These are phyloP conservation scores for Drosophila conformis DNA, from an alignment of 2,888 invertebrate genomes.

Conservation along the genomic window DNA sequence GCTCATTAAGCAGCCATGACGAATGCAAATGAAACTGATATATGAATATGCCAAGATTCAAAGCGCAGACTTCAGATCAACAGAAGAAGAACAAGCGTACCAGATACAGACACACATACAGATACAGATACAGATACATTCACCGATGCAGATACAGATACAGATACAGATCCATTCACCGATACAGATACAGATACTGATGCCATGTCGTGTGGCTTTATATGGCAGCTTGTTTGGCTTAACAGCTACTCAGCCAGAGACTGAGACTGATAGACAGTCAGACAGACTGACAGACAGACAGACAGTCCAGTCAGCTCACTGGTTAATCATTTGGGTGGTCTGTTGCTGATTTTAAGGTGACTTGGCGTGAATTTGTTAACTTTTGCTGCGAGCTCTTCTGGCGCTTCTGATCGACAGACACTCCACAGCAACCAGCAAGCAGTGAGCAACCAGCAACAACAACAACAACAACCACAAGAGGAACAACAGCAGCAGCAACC, in stretches of 20 bases:
- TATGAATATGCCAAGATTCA: slow-evolving; percentile 58
- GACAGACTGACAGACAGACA: background rate
- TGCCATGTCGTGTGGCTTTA: slow-evolving; percentile 61
- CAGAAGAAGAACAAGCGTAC: slow-evolving; percentile 5
- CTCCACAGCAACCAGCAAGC: slow-evolving; percentile 9
- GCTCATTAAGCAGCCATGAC: slow-evolving; percentile 84
- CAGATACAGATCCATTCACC: background rate
- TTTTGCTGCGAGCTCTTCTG: slow-evolving; percentile 73
- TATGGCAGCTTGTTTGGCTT: slow-evolving; percentile 66
- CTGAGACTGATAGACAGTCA: background rate
- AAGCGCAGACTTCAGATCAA: slow-evolving; percentile 11
- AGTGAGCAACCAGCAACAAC: slow-evolving; percentile 30
- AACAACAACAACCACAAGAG: slow-evolving; percentile 15
- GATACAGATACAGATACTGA: background rate
- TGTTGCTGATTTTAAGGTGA: slow-evolving; percentile 76
- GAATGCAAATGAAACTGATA: slow-evolving; percentile 82
- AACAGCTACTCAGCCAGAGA: slow-evolving; percentile 19
- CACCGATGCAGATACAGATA: background rate
- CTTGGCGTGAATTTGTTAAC: slow-evolving; percentile 84
- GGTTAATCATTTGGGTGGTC: slow-evolving; percentile 80
- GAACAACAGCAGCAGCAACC: slow-evolving; percentile 30
- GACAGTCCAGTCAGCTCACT: slow-evolving; percentile 28
- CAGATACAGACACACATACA: background rate
- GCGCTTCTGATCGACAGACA: slow-evolving; percentile 49
- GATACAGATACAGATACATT: background rate